A percentile compares a stretch with the other conserved stretches of the same genome.
Conservation (phyloP, 2,888 invertebrate genomes). For the Perizoma flavofasciatum region DNA sequence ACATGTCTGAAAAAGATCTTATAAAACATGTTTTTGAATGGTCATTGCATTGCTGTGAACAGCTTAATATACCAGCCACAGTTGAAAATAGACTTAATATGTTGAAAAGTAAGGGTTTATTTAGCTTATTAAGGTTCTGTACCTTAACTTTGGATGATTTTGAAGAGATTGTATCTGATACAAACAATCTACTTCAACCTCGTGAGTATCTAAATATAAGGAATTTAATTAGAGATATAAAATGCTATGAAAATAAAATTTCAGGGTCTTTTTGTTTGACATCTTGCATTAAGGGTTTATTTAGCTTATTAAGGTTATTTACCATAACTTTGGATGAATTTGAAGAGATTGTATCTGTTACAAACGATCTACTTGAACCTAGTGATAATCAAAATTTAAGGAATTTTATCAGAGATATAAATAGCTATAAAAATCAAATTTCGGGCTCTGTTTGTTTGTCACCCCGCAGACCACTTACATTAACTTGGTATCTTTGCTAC, state of each 20-base stretch:
- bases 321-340: slow-evolving; percentile 66
- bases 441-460: slow-evolving; percentile 41
- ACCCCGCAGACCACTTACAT: slow-evolving; percentile 60
- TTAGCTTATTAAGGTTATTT: slow-evolving; percentile 74
- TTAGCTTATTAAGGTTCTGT: slow-evolving; percentile 74
- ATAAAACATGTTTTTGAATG: slow-evolving; percentile 82
- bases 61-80: slow-evolving; percentile 62
- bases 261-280: too few relatives aligned
- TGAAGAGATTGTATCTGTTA: slow-evolving; percentile 58
- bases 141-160: slow-evolving; percentile 66
- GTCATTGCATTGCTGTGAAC: slow-evolving; percentile 79
- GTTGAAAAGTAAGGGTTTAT: slow-evolving; percentile 68
- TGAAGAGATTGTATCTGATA: slow-evolving; percentile 58
- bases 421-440: slow-evolving; percentile 38
- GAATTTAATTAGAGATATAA: too few relatives aligned
- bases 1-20: slow-evolving; percentile 80
- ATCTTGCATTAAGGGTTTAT: slow-evolving; percentile 66
- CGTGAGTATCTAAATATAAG: too few relatives aligned
- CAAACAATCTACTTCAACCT: slow-evolving; percentile 63
- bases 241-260: too few relatives aligned
- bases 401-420: slow-evolving; percentile 43
- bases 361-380: slow-evolving; percentile 63
- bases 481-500: slow-evolving; percentile 71
- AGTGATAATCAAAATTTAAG: slow-evolving; percentile 56
- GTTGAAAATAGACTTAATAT: slow-evolving; percentile 72